phyloP scores from a whole-genome alignment of 2,888 invertebrate species.

The Drosophila robusta region DNA sequence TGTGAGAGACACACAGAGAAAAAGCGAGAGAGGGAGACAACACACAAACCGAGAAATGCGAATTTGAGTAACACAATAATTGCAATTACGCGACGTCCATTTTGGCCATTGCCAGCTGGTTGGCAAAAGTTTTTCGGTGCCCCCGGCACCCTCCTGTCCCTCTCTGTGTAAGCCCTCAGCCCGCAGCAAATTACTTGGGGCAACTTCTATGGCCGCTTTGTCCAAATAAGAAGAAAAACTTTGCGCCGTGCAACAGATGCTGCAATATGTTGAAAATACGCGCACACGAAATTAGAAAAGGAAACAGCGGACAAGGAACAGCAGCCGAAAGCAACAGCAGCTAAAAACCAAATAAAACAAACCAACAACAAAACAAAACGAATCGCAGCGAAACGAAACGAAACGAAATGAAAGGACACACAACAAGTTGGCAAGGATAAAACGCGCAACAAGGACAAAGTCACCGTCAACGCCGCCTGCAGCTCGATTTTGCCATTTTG shows the following conservation, averaged over 20 bases:
- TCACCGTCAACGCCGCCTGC: conserved; percentile 33
- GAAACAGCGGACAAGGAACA: conserved; percentile 24
- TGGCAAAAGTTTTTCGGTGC: conserved; percentile 23
- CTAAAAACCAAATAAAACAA: conserved; percentile 15
- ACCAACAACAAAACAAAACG: conserved; percentile 2
- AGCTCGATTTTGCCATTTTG: conserved; percentile 58
- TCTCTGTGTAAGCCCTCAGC: not conserved
- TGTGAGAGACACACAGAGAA: not conserved
- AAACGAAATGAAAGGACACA: conserved; percentile 14
- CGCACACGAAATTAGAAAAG: conserved; percentile 58
- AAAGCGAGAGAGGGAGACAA: not conserved
- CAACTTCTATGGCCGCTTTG: conserved; percentile 60
- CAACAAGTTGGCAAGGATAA: conserved; percentile 53
- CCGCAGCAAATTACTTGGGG: conserved; percentile 59
- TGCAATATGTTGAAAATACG: conserved; percentile 67
- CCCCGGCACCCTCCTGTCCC: not conserved
- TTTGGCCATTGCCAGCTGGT: conserved; percentile 49
- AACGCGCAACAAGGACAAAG: conserved; percentile 8
- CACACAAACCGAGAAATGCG: conserved; percentile 41
- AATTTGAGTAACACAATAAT: conserved; percentile 73
- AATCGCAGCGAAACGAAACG: conserved; percentile 18
- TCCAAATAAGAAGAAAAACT: conserved; percentile 41
- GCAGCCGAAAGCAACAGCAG: conserved; percentile 16
- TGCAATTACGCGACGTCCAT: conserved; percentile 69
- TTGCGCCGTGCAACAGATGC: conserved; percentile 74